phyloP scores from a whole-genome alignment of 1,140 invertebrate species.

The Drosophila subobscura region DNA sequence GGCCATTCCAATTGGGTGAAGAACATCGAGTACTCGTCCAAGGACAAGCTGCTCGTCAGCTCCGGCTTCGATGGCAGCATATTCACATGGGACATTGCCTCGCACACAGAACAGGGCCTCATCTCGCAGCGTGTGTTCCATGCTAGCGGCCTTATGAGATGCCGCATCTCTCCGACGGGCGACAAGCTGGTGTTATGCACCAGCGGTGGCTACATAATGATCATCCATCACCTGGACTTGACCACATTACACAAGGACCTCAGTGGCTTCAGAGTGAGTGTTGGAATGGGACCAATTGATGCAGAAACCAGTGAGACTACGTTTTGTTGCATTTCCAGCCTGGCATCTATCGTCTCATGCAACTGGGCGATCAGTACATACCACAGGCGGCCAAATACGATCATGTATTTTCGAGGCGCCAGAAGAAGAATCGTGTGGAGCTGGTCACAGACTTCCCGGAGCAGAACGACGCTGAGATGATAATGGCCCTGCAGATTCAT shows the following conservation, averaged over 20 bases:
- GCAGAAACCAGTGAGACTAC: neutral
- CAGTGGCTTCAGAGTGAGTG: slow-evolving; percentile 91
- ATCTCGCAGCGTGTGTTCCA: slow-evolving; percentile 92
- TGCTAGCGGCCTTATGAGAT: slow-evolving; percentile 90
- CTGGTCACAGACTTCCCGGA: slow-evolving; percentile 95
- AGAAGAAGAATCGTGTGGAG: slow-evolving; percentile 93
- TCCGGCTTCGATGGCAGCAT: slow-evolving; percentile 97
- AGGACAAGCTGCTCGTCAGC: slow-evolving; percentile 92
- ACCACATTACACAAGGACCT: slow-evolving; percentile 91
- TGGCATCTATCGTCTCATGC: slow-evolving; percentile 95
- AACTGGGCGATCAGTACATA: slow-evolving; percentile 91
- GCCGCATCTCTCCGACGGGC: slow-evolving; percentile 92
- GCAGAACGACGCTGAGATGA: slow-evolving; percentile 93
- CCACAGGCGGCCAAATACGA: slow-evolving; percentile 91
- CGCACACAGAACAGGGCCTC: slow-evolving; percentile 90
- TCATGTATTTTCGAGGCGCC: slow-evolving; percentile 89
- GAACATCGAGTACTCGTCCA: slow-evolving; percentile 96
- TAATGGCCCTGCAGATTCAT: slow-evolving; percentile 94
- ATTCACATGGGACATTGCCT: slow-evolving; percentile 97
- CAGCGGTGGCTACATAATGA: slow-evolving; percentile 93
- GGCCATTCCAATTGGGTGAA: slow-evolving; percentile 98
- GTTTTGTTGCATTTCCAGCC: slow-evolving; percentile 86
- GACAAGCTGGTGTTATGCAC: slow-evolving; percentile 95
- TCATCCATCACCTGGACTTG: slow-evolving; percentile 95
- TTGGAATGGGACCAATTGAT: neutral